Conservation (phyloP, 2,888 invertebrate species). For the Pachymerium ferrugineum region DNA sequence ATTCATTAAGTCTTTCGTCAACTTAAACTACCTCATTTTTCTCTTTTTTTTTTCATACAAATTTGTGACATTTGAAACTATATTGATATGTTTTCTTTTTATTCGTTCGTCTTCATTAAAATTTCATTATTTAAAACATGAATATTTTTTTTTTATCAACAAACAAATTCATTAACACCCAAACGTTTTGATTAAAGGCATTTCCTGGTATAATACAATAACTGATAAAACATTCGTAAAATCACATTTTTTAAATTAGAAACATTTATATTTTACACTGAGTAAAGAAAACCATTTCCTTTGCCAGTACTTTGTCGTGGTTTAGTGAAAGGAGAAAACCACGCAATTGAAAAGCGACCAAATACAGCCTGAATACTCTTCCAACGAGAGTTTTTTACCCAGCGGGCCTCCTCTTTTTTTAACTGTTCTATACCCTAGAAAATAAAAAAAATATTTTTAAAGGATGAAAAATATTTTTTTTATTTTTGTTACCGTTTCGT, state of each 20-base stretch:
- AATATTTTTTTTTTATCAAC: neutral
- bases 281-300: constrained; percentile 73
- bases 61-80: neutral
- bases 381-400: constrained; percentile 88
- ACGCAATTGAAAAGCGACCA: constrained; percentile 86
- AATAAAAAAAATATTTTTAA: neutral
- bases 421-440: constrained; percentile 89
- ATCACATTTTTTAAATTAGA: neutral
- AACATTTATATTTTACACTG: constrained; percentile 59
- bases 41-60: neutral
- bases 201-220: neutral
- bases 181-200: neutral
- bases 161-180: neutral
- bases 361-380: constrained; percentile 95
- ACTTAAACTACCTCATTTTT: neutral
- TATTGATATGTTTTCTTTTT: neutral
- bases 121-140: neutral
- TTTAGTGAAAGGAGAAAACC: constrained; percentile 90
- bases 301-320: constrained; percentile 60
- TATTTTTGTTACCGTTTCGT: constrained; percentile 74
- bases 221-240: neutral
- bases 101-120: no score
- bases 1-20: neutral
- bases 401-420: constrained; percentile 89
- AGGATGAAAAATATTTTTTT: neutral